phyloP scores from a whole-genome alignment of 2,797 vertebrate genomes.

The Fringilla coelebs region DNA sequence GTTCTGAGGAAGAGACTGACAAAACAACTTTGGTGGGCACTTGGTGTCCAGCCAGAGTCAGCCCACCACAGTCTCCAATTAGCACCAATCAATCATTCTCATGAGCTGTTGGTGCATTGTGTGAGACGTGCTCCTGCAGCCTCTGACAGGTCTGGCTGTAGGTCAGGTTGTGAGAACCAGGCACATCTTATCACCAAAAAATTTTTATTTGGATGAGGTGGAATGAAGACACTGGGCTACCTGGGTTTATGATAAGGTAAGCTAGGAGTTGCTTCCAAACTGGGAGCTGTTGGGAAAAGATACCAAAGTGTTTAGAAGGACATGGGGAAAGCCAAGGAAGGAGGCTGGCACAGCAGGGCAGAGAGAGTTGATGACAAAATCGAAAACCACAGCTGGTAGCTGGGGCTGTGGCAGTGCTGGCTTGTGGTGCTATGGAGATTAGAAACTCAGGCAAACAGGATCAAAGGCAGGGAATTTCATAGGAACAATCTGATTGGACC shows the following conservation, averaged over 20 bases:
- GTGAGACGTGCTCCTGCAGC: neutral
- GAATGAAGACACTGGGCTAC: neutral
- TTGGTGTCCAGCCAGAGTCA: neutral
- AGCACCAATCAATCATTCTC: neutral
- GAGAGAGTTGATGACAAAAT: accelerated
- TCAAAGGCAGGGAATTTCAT: neutral
- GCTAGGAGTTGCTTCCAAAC: neutral
- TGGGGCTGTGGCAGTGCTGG: neutral
- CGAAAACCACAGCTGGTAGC: neutral
- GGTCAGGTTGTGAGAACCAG: neutral
- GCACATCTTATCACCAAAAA: accelerated
- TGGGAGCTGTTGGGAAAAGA: neutral
- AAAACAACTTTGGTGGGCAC: neutral
- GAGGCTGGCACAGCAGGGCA: neutral
- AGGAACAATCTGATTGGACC: neutral
- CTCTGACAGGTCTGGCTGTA: neutral
- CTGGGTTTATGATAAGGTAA: neutral
- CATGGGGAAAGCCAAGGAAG: neutral
- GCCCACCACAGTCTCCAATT: neutral
- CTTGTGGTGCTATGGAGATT: neutral
- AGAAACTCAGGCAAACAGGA: neutral
- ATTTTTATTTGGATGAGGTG: neutral
- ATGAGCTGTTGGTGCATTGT: neutral
- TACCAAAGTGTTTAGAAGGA: neutral
- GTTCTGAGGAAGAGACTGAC: neutral